These are phyloP conservation scores for Mirza zaza DNA, from an alignment of 2,113 vertebrate genomes.

Conservation along the genomic window DNA sequence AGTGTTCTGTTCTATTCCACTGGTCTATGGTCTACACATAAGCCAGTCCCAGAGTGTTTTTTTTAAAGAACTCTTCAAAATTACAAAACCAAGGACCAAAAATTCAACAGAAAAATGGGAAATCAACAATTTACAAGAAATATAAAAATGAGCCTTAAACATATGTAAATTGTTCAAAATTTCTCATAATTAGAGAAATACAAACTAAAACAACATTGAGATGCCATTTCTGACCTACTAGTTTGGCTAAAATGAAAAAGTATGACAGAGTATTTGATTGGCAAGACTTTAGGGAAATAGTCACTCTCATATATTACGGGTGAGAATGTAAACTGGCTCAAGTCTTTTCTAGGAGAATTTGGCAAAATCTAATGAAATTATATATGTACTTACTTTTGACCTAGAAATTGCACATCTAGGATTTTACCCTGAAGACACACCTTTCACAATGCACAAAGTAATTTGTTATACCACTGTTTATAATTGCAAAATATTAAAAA, in stretches of 20 bases:
- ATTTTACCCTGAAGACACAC: too few species aligned
- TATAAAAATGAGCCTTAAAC: neutral
- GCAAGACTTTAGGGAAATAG: neutral
- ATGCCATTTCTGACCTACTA: neutral
- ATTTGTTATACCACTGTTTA: too few species aligned
- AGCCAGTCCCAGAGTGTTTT: too few species aligned
- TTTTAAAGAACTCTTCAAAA: neutral
- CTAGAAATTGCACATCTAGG: too few species aligned
- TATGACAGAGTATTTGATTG: too few species aligned
- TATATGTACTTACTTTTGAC: too few species aligned
- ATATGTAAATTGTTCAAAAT: neutral
- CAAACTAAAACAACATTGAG: neutral
- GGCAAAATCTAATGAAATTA: too few species aligned
- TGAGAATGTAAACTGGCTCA: too few species aligned
- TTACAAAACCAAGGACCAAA: neutral
- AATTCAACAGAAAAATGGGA: neutral
- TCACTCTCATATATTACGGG: too few species aligned
- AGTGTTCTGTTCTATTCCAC: neutral
- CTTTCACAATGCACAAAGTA: too few species aligned
- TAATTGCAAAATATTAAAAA: neutral
- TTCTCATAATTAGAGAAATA: neutral
- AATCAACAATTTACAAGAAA: neutral
- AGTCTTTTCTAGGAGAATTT: too few species aligned
- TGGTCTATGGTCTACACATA: neutral
- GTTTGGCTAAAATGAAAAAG: neutral